Percentiles rank a stretch among this genome's conserved stretches.
phyloP scores from a whole-genome alignment of 2,113 vertebrate species.

The Jacana jacana region DNA sequence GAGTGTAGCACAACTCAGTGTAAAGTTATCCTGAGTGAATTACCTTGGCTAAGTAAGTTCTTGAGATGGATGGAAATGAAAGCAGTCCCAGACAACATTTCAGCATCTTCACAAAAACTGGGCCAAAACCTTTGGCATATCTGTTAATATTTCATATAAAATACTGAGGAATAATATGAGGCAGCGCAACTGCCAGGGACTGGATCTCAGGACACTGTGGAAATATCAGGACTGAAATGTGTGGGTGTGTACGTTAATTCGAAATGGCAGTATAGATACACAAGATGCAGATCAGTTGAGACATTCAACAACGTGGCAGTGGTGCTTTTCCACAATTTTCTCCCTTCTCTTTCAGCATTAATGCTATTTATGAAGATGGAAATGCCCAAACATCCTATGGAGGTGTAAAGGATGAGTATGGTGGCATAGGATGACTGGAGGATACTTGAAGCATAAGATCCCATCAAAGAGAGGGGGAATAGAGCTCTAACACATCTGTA shows the following conservation, averaged over 20 bases:
- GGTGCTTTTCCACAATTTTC: not conserved
- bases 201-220: not conserved
- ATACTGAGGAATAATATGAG: not conserved
- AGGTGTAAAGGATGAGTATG: not conserved
- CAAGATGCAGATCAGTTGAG: not conserved
- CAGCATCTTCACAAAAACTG: not conserved
- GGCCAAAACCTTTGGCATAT: not conserved
- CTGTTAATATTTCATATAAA: not conserved
- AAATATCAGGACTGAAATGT: not conserved
- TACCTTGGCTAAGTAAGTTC: not conserved
- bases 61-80: not conserved
- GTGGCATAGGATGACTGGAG: not conserved
- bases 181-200: not conserved
- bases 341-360: not conserved
- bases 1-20: not conserved
- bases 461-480: not conserved
- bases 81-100: not conserved
- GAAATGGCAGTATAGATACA: not conserved
- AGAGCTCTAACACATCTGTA: not conserved
- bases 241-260: not conserved
- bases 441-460: not conserved
- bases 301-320: not conserved
- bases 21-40: not conserved
- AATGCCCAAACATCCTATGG: not conserved
- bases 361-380: not conserved